These are phyloP conservation scores for Megastigmus dorsalis DNA, from an alignment of 2,888 invertebrate genomes.

Conservation along the genomic window DNA sequence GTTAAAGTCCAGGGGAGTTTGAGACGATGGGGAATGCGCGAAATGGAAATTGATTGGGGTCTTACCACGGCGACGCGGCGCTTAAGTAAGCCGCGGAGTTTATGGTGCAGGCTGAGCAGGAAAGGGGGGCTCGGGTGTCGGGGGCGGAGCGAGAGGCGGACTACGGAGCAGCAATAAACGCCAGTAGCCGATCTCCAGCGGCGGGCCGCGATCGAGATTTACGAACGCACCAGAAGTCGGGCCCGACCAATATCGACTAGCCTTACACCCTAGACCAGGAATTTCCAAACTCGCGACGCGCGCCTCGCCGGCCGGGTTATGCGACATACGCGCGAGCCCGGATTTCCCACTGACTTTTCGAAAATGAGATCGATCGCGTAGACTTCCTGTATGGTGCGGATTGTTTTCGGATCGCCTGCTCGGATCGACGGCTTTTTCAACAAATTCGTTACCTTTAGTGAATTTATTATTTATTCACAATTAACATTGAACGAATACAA, in stretches of 20 bases:
- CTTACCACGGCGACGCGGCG: constrained; percentile 7
- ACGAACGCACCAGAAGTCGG: constrained; percentile 40
- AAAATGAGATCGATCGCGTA: too few relatives aligned
- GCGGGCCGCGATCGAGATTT: constrained; percentile 48
- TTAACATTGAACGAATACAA: too few relatives aligned
- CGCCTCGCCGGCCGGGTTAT: too few relatives aligned
- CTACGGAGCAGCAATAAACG: constrained; percentile 50
- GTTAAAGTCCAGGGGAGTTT: too few relatives aligned
- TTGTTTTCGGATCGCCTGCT: too few relatives aligned
- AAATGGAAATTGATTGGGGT: constrained; percentile 60
- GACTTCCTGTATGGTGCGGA: too few relatives aligned
- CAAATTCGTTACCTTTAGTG: too few relatives aligned
- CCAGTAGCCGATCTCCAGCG: constrained; percentile 39
- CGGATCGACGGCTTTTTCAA: too few relatives aligned
- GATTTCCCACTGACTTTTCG: too few relatives aligned
- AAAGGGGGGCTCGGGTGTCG: too few relatives aligned
- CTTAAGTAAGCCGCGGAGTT: constrained; percentile 40
- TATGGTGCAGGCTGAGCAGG: background rate
- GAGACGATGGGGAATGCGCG: constrained; percentile 29
- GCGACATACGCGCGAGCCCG: background rate
- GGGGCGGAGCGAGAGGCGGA: background rate
- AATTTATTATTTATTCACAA: too few relatives aligned
- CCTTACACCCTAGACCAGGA: background rate
- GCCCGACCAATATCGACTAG: constrained; percentile 1
- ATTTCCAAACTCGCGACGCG: constrained; percentile 15